A percentile compares a stretch with the other conserved stretches of the same genome.
These are phyloP conservation scores for Drosophila novamexicana DNA, from an alignment of 1,140 invertebrate genomes.

Conservation along the genomic window DNA sequence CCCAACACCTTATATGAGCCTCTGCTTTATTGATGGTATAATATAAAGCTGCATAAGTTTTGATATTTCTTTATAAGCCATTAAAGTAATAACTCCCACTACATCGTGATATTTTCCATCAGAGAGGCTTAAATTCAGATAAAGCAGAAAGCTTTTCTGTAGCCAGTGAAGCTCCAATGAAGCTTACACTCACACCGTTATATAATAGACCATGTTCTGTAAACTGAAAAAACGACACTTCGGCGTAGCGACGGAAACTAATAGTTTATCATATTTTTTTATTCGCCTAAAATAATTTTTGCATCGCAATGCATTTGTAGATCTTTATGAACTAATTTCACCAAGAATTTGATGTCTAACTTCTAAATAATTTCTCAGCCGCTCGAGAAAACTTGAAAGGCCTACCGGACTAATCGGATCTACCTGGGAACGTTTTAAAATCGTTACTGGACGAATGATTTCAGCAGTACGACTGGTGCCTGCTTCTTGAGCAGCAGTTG, in stretches of 20 bases:
- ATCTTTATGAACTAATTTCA: neutral
- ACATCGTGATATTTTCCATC: neutral
- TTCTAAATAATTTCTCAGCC: constrained; percentile 3
- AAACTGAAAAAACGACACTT: neutral
- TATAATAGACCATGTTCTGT: too few species aligned
- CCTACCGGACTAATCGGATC: neutral
- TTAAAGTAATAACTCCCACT: too few species aligned
- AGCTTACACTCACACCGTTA: neutral
- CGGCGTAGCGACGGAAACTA: constrained; percentile 4
- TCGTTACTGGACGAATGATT: too few species aligned
- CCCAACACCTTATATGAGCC: too few species aligned
- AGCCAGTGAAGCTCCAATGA: neutral
- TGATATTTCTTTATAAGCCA: too few species aligned
- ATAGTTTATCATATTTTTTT: neutral
- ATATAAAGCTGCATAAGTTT: too few species aligned
- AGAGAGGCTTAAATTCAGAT: neutral
- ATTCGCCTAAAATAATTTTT: neutral
- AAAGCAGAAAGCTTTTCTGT: neutral
- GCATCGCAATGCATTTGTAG: neutral
- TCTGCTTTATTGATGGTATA: too few species aligned
- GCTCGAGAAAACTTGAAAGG: neutral
- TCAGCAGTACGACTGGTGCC: neutral
- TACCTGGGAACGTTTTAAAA: too few species aligned
- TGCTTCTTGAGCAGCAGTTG: neutral
- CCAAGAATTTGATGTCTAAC: neutral